Conservation (phyloP, 2,888 invertebrate species). For the Herminia tarsipennalis region DNA sequence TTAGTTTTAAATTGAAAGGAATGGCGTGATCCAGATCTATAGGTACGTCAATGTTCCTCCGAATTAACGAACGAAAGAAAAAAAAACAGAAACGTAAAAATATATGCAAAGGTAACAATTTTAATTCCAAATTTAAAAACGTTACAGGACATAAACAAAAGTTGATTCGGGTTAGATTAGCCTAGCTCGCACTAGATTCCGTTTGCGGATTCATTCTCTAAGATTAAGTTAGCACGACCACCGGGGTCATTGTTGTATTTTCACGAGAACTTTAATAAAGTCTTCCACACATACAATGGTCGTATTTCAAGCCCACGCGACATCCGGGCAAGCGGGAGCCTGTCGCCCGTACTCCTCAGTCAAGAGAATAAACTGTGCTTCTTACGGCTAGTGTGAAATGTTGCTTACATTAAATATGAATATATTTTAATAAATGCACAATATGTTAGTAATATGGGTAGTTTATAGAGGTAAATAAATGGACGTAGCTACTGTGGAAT, state of each 20-base stretch:
- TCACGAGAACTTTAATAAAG: conserved; percentile 77
- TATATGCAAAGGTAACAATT: neutral
- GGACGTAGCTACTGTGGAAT: conserved; percentile 10
- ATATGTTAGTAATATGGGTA: conserved; percentile 37
- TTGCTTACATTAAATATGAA: conserved; percentile 52
- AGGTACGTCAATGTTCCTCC: too few species aligned
- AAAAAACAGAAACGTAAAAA: neutral
- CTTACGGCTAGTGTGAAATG: conserved; percentile 61
- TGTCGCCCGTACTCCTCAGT: conserved; percentile 51
- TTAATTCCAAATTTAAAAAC: conserved; percentile 19
- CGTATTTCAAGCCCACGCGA: conserved; percentile 65
- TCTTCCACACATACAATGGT: conserved; percentile 56
- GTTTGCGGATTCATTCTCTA: conserved; percentile 74
- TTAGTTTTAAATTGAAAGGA: too few species aligned
- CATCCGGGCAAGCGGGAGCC: conserved; percentile 38
- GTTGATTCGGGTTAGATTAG: conserved; percentile 56
- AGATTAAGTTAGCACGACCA: conserved; percentile 71
- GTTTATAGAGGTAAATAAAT: conserved; percentile 33
- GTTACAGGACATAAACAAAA: conserved; percentile 20
- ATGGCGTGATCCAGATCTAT: too few species aligned
- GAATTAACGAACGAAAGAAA: too few species aligned
- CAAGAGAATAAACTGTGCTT: conserved; percentile 65
- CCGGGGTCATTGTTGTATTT: conserved; percentile 69
- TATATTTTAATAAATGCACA: conserved; percentile 45
- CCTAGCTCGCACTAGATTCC: conserved; percentile 63